phyloP scores from a whole-genome alignment of 2,113 vertebrate genomes.

The Procavia capensis region DNA sequence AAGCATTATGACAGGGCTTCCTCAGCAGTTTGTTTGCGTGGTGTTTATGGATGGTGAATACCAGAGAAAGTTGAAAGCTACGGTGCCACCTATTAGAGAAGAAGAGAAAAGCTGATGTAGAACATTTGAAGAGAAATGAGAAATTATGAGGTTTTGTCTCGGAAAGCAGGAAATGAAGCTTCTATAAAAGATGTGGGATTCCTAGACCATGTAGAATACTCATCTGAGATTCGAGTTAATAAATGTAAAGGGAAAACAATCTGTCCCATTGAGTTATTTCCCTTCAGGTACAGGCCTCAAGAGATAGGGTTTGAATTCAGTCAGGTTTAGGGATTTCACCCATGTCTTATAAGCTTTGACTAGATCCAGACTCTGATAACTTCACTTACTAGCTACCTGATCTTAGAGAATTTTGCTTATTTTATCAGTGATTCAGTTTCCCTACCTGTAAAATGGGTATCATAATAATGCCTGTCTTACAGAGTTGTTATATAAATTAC shows the following conservation, averaged over 20 bases:
- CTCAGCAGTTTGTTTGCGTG: background rate
- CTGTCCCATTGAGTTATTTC: background rate
- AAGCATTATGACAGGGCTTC: no score
- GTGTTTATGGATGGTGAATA: background rate
- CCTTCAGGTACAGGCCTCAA: background rate
- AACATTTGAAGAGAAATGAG: background rate
- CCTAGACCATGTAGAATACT: background rate
- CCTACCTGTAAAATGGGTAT: background rate
- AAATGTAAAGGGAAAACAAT: background rate
- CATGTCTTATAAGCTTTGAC: background rate
- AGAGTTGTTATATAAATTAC: background rate
- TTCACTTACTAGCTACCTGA: background rate
- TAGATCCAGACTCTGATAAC: background rate
- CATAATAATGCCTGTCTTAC: background rate
- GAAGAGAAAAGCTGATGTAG: background rate
- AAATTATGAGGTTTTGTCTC: background rate
- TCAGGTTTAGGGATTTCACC: background rate
- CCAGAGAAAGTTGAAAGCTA: background rate
- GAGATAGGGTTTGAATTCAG: background rate
- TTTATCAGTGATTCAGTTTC: background rate
- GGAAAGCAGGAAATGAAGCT: background rate
- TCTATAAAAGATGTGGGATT: background rate
- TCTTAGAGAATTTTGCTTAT: background rate
- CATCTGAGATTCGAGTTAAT: background rate
- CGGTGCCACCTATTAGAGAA: background rate